These are phyloP conservation scores for Spilosoma lubricipeda DNA, from an alignment of 2,888 invertebrate genomes.

Conservation along the genomic window DNA sequence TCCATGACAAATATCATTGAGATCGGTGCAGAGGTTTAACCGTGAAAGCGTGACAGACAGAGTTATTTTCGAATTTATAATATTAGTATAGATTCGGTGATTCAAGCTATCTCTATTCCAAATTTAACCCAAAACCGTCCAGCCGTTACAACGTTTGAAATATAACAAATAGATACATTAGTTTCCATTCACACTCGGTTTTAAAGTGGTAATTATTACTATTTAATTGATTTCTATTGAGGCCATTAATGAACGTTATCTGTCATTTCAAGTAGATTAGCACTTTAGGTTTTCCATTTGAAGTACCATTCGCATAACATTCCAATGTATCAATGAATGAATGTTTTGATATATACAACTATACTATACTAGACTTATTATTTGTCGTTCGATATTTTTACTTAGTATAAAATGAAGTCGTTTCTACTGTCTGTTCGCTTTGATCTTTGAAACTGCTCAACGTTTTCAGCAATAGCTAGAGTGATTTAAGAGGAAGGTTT, in stretches of 20 bases:
- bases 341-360: not conserved
- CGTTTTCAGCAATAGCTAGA: too few relatives aligned
- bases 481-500: too few relatives aligned
- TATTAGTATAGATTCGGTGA: too few relatives aligned
- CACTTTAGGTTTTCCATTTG: not conserved
- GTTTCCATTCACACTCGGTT: not conserved
- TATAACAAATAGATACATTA: not conserved
- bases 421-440: too few relatives aligned
- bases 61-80: too few relatives aligned
- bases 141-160: not conserved
- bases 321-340: not conserved
- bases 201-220: not conserved
- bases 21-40: too few relatives aligned
- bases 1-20: too few relatives aligned
- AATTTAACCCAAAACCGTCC: not conserved
- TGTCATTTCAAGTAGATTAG: not conserved
- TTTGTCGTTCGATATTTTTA: too few relatives aligned
- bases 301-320: slow-evolving; percentile 2
- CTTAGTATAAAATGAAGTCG: too few relatives aligned
- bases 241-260: slow-evolving; percentile 4
- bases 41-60: too few relatives aligned
- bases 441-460: too few relatives aligned
- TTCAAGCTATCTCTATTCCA: not conserved
- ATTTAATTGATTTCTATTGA: not conserved
- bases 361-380: not conserved